A percentile compares a stretch with the other conserved stretches of the same genome.
These are phyloP conservation scores for Perdita meconis DNA, from an alignment of 2,888 invertebrate species.

Conservation along the genomic window DNA sequence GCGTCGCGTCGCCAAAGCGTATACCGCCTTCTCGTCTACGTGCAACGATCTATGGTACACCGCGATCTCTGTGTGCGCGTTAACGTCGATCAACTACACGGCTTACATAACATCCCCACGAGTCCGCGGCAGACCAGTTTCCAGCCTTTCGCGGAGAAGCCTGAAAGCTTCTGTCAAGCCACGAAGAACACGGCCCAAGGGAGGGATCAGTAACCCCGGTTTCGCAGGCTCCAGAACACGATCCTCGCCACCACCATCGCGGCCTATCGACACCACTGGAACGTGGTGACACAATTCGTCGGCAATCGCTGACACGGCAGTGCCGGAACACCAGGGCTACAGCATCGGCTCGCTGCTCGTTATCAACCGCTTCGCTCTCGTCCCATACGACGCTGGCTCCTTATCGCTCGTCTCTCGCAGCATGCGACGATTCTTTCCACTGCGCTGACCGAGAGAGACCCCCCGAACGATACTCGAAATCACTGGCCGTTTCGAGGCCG, in stretches of 20 bases:
- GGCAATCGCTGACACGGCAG: constrained; percentile 4
- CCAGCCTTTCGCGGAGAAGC: constrained; percentile 70
- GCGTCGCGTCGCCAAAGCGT: constrained; percentile 3
- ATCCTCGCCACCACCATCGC: constrained; percentile 20
- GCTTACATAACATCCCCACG: constrained; percentile 74
- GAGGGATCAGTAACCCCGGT: constrained; percentile 66
- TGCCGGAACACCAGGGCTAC: constrained; percentile 31
- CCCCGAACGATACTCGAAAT: neutral
- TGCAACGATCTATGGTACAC: too few species aligned
- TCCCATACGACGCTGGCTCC: constrained; percentile 16
- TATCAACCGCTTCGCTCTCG: constrained; percentile 60
- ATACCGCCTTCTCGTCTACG: constrained; percentile 26
- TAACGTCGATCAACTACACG: constrained; percentile 40
- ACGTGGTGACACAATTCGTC: constrained; percentile 29
- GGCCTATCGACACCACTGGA: constrained; percentile 26
- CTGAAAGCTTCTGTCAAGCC: constrained; percentile 60
- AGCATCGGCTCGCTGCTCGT: constrained; percentile 27
- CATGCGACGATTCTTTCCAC: constrained; percentile 32
- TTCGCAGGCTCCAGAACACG: constrained; percentile 34
- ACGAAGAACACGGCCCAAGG: constrained; percentile 21
- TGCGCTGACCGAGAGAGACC: constrained; percentile 8
- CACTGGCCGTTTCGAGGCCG: neutral
- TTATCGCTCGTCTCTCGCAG: constrained; percentile 49
- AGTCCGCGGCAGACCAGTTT: constrained; percentile 59
- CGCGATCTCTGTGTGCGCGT: constrained; percentile 35